Evolutionary conservation across 2,113 vertebrate species (phyloP), one percentile per base, ranked within the genome.

Genomic region (Petromus typicus): DNA sequence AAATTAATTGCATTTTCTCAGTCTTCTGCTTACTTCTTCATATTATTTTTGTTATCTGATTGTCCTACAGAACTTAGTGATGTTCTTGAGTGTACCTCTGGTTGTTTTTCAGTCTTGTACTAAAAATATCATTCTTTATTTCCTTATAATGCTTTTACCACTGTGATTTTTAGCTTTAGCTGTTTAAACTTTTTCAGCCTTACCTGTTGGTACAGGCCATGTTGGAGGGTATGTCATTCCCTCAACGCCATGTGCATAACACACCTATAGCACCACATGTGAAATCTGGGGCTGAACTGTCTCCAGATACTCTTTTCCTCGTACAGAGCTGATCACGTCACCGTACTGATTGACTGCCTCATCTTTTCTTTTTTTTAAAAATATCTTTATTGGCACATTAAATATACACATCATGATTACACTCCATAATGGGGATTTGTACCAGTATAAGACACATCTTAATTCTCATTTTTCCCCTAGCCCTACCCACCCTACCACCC

Each of bases 251-350:
- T 6, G 20, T 37, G 9, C 4, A 0, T 8, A 10, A 7, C 84
- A 51, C 48, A 25, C 67, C 16, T 10, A 4, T 2, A 3, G 1
- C 27, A 1, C n/a, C 5, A 5, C 3, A 1, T 5, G 4, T 12
- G 7, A 5, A 8, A 22, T 11, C 5, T 1, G 5, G 7, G n/a
- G 18, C 30, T 16, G 59, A 59, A 25, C 30, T 40, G n/a, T 8
- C 2, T 34, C 4, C 0, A 22, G 61, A 16, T 3, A 3, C 2
- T 30, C 7, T 86, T 73, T 64, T n/a, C 11, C 67, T 51, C 17
- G 32, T 6, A 37, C 3, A 1, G n/a, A 48, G 20, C 37, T 48
- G 10, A 16, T 66, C 63, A 12, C 3, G 9, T 32, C 13, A 10
- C 43, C n/a, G 10, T 7, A 0, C 11, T 34, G 45, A 2, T 7